Evolutionary conservation across 1,140 invertebrate species (phyloP).

Genomic region (Dolichoris vasculosae): DNA sequence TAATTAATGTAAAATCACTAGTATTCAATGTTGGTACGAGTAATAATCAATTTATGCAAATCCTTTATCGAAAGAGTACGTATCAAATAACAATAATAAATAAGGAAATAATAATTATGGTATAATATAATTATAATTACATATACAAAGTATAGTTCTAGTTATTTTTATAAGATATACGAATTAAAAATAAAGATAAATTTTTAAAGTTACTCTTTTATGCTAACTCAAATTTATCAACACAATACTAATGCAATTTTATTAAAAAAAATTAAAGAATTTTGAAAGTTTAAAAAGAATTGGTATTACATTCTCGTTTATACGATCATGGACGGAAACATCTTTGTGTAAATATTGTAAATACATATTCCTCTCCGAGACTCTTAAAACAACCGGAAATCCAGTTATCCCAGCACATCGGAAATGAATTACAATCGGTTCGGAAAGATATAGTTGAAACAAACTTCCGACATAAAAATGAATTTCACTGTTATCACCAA

Average conservation of each 20-base stretch:
- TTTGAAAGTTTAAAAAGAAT: too few relatives aligned
- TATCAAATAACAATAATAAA: background rate
- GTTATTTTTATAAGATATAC: background rate
- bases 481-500: background rate
- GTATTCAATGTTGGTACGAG: background rate
- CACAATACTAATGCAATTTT: too few relatives aligned
- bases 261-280: too few relatives aligned
- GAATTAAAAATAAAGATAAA: background rate
- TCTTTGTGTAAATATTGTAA: too few relatives aligned
- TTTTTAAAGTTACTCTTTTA: background rate
- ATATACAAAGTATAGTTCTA: background rate
- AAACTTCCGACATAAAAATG: background rate
- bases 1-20: too few relatives aligned
- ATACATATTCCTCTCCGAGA: too few relatives aligned
- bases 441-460: background rate
- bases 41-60: background rate
- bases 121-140: background rate
- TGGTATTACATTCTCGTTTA: too few relatives aligned
- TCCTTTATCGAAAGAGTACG: background rate
- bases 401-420: background rate
- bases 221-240: too few relatives aligned
- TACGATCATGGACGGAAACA: too few relatives aligned
- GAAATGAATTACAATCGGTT: background rate
- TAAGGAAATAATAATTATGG: too few relatives aligned
- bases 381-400: too few relatives aligned